phyloP scores from a whole-genome alignment of 2,888 invertebrate genomes.

The Meganola albula region DNA sequence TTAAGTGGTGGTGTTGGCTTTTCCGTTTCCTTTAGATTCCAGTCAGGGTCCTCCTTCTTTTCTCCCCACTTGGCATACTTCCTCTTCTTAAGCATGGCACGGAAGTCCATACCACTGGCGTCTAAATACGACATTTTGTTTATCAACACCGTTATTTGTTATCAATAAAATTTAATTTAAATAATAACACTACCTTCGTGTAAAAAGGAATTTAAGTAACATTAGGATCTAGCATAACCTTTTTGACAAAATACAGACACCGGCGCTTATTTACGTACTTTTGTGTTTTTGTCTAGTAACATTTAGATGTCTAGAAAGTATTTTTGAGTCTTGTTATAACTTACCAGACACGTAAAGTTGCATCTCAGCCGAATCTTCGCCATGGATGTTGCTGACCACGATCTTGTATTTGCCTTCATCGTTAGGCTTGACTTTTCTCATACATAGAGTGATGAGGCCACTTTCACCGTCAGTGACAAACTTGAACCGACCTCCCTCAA shows the following conservation, averaged over 20 bases:
- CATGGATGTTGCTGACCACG: slow-evolving; percentile 94
- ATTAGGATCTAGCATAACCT: too few relatives aligned
- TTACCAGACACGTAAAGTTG: slow-evolving; percentile 96
- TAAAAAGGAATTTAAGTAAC: too few relatives aligned
- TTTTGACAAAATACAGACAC: too few relatives aligned
- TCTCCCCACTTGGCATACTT: slow-evolving; percentile 96
- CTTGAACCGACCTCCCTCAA: slow-evolving; percentile 97
- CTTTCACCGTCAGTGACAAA: slow-evolving; percentile 96
- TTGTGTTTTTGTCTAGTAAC: too few relatives aligned
- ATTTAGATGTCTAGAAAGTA: too few relatives aligned
- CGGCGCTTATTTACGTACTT: too few relatives aligned
- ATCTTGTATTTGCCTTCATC: slow-evolving; percentile 98
- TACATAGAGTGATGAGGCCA: slow-evolving; percentile 94
- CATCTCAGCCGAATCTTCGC: slow-evolving; percentile 97
- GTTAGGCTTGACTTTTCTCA: slow-evolving; percentile 96
- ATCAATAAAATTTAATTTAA: too few relatives aligned
- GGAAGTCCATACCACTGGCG: slow-evolving; percentile 99
- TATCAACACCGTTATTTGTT: too few relatives aligned
- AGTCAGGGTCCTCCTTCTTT: slow-evolving; percentile 94
- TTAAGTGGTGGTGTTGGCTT: slow-evolving; percentile 91
- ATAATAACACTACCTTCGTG: too few relatives aligned
- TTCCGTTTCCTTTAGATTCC: slow-evolving; percentile 93
- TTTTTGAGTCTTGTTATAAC: too few relatives aligned
- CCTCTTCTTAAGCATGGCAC: slow-evolving; percentile 97
- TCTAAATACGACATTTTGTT: slow-evolving; percentile 69